A percentile compares a stretch with the other conserved stretches of the same genome.
phyloP scores from a whole-genome alignment of 1,140 invertebrate genomes.

The Gryon sp. region DNA sequence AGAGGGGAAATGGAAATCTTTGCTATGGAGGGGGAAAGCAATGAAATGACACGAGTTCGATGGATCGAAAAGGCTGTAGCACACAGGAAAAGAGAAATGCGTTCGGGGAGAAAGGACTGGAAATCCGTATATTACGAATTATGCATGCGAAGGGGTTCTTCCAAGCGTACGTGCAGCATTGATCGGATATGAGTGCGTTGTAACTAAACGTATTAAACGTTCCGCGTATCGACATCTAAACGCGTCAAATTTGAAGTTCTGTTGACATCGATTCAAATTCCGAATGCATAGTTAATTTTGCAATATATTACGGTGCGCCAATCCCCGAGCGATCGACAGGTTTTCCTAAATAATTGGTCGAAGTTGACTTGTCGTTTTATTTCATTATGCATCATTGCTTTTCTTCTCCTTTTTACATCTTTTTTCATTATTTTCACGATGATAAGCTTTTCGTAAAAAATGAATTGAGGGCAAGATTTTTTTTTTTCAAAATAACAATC shows the following conservation, averaged over 20 bases:
- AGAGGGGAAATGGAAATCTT: slow-evolving; percentile 54
- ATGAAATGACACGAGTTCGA: slow-evolving; percentile 57
- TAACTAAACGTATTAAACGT: slow-evolving; percentile 50
- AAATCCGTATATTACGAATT: slow-evolving; percentile 59
- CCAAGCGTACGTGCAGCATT: slow-evolving; percentile 49
- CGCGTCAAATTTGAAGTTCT: slow-evolving; percentile 44
- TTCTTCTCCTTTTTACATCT: background rate
- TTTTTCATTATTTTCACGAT: background rate
- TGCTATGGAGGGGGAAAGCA: no score
- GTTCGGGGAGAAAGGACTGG: slow-evolving; percentile 43
- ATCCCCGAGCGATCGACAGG: background rate
- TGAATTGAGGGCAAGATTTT: no score
- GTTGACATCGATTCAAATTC: slow-evolving; percentile 42
- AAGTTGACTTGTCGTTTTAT: background rate
- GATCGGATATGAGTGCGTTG: slow-evolving; percentile 40
- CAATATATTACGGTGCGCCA: slow-evolving; percentile 14
- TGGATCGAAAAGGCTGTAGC: slow-evolving; percentile 49
- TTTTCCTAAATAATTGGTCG: background rate
- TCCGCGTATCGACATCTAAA: slow-evolving; percentile 41
- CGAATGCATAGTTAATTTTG: slow-evolving; percentile 35
- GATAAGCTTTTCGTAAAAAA: no score
- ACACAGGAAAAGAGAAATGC: slow-evolving; percentile 32
- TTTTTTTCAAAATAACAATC: no score
- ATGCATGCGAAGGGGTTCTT: slow-evolving; percentile 46
- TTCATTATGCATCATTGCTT: no score